Evolutionary conservation across 1,140 invertebrate genomes (phyloP).

Genomic region (Hypsibius dujardini): DNA sequence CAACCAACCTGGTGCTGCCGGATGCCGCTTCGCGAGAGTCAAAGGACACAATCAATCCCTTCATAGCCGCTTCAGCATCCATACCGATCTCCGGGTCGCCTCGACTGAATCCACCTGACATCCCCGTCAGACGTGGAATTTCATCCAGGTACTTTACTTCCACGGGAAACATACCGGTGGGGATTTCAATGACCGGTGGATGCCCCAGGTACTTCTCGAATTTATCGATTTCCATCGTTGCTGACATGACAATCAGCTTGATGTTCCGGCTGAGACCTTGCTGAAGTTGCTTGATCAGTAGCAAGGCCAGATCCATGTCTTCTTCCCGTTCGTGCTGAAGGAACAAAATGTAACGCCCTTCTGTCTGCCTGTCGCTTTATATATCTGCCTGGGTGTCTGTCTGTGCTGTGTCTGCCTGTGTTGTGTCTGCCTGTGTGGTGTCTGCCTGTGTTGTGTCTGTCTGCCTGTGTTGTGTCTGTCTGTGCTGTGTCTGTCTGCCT

Average conservation of each 20-base stretch:
- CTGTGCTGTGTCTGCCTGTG: too few species aligned
- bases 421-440: too few species aligned
- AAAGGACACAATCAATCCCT: too few species aligned
- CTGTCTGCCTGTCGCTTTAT: too few species aligned
- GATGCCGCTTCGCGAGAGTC: too few species aligned
- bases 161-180: neutral
- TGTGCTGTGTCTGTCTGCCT: too few species aligned
- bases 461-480: too few species aligned
- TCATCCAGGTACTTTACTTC: neutral
- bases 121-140: neutral
- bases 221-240: constrained; percentile 36
- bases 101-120: neutral
- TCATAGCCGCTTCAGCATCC: neutral
- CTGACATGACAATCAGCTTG: constrained; percentile 47
- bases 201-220: constrained; percentile 40
- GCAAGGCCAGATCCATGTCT: constrained; percentile 77
- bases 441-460: too few species aligned
- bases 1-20: too few species aligned
- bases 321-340: constrained; percentile 77
- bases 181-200: neutral
- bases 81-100: neutral
- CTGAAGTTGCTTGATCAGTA: constrained; percentile 58
- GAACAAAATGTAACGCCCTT: constrained; percentile 20
- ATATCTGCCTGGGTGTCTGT: too few species aligned
- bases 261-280: constrained; percentile 48